phyloP scores from a whole-genome alignment of 2,888 invertebrate genomes.

The Lottia scabra region DNA sequence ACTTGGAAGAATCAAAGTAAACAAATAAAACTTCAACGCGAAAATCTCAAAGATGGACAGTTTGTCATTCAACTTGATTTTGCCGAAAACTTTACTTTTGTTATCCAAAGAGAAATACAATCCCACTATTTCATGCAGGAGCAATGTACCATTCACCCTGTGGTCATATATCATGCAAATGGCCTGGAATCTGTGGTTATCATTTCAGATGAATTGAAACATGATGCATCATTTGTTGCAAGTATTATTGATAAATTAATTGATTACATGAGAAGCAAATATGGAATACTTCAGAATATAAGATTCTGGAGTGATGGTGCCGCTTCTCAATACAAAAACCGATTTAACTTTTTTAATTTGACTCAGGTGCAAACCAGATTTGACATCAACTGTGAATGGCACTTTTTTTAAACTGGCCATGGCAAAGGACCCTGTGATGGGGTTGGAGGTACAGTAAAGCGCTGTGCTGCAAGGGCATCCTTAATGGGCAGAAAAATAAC shows the following conservation, averaged over 20 bases:
- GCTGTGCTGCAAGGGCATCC: background rate
- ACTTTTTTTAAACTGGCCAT: conserved; percentile 7
- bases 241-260: no score
- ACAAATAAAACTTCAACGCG: background rate
- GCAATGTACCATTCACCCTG: conserved; percentile 10
- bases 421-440: conserved; percentile 20
- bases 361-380: background rate
- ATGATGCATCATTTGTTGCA: no score
- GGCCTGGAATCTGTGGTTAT: no score
- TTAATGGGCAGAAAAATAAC: no score
- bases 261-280: no score
- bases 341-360: conserved; percentile 6
- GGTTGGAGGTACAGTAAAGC: conserved; percentile 11
- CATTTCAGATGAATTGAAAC: no score
- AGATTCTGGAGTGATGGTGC: conserved; percentile 11
- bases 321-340: conserved; percentile 12
- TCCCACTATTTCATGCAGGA: background rate
- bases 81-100: conserved; percentile 12
- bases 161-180: background rate
- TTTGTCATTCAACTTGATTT: conserved; percentile 11
- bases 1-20: conserved; percentile 5
- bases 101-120: conserved; percentile 13
- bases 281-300: background rate
- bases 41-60: background rate
- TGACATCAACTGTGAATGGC: background rate